Evolutionary conservation across 2,113 vertebrate genomes (phyloP).

Genomic region (Macquaria ambigua): DNA sequence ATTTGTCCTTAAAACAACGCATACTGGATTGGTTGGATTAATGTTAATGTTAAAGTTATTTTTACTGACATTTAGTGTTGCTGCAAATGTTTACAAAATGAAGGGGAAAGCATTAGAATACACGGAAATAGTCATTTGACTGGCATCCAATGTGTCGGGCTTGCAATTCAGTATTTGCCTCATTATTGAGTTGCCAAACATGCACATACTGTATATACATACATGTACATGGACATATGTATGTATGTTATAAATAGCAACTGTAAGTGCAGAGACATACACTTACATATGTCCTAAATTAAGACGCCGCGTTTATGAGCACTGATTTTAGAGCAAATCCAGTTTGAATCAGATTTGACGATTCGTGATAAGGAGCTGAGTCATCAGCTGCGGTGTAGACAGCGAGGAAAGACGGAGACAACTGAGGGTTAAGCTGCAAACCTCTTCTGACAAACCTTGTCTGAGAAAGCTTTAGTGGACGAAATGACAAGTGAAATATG

Average conservation of each 20-base stretch:
- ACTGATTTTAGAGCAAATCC: slow-evolving; percentile 38
- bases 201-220: neutral
- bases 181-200: neutral
- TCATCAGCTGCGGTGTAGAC: slow-evolving; percentile 66
- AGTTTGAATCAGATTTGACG: slow-evolving; percentile 67
- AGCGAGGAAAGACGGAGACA: slow-evolving; percentile 61
- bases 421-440: slow-evolving; percentile 78
- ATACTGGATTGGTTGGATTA: neutral
- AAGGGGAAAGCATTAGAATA: neutral
- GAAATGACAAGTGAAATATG: slow-evolving; percentile 83
- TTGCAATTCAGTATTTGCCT: slow-evolving; percentile 4
- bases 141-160: neutral
- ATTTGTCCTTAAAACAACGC: neutral
- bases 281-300: neutral
- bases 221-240: neutral
- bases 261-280: neutral
- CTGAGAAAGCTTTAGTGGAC: slow-evolving; percentile 72
- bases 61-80: neutral
- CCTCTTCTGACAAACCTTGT: slow-evolving; percentile 80
- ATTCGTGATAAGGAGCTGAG: slow-evolving; percentile 58
- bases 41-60: neutral
- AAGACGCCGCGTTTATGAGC: neutral
- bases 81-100: neutral
- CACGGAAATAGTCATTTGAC: neutral
- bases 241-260: neutral